A percentile compares a stretch with the other conserved stretches of the same genome.
These are phyloP conservation scores for Diarsia dahlii DNA, from an alignment of 2,888 invertebrate genomes.

Conservation along the genomic window DNA sequence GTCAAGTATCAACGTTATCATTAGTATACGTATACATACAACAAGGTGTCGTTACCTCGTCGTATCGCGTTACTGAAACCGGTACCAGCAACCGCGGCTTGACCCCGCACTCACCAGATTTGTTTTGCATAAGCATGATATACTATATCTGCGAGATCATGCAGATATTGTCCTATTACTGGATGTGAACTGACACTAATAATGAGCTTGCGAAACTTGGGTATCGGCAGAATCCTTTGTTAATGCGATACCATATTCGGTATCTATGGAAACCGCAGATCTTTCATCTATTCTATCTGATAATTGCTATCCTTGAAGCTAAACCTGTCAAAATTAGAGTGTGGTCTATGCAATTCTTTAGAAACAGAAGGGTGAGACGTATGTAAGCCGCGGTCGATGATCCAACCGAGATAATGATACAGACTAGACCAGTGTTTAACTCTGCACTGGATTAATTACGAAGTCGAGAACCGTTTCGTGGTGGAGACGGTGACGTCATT, in stretches of 20 bases:
- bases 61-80: conserved; percentile 68
- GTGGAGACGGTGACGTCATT: conserved; percentile 51
- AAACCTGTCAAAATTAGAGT: conserved; percentile 31
- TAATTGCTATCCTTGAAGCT: conserved; percentile 21
- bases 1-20: conserved; percentile 58
- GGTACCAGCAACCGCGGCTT: conserved; percentile 67
- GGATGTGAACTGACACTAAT: conserved; percentile 17
- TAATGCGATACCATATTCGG: neutral
- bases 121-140: conserved; percentile 61
- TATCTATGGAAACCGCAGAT: conserved; percentile 2
- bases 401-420: conserved; percentile 67
- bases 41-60: conserved; percentile 58
- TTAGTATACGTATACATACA: conserved; percentile 47
- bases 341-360: conserved; percentile 31
- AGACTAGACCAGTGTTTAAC: conserved; percentile 49
- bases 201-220: conserved; percentile 29
- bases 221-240: conserved; percentile 24
- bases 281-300: neutral
- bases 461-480: conserved; percentile 46
- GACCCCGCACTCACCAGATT: conserved; percentile 61
- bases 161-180: conserved; percentile 40
- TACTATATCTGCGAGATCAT: conserved; percentile 44
- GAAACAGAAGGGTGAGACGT: conserved; percentile 47
- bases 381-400: conserved; percentile 65
- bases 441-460: conserved; percentile 54